Percentiles rank a stretch among this genome's conserved stretches.
phyloP scores from a whole-genome alignment of 2,113 vertebrate species.

The Candoia aspera region DNA sequence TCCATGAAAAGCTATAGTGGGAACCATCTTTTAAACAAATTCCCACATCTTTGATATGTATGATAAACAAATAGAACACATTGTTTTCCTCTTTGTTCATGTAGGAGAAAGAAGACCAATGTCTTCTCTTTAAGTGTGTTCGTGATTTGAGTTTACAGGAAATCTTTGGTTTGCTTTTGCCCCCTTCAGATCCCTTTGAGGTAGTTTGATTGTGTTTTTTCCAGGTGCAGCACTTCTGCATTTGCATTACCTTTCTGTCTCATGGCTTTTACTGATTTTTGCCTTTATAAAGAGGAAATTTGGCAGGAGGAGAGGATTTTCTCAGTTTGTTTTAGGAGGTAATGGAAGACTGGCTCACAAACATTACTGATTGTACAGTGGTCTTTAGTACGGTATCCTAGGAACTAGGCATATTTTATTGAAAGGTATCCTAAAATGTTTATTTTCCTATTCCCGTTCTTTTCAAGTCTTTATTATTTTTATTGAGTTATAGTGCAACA shows the following conservation, averaged over 20 bases:
- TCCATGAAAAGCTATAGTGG: slow-evolving; percentile 6
- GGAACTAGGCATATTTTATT: background rate
- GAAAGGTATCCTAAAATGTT: background rate
- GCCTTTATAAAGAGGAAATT: too few relatives aligned
- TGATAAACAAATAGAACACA: slow-evolving; percentile 11
- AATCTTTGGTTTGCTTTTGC: background rate
- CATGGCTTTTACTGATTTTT: too few relatives aligned
- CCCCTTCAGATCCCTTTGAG: background rate
- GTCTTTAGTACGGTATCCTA: background rate
- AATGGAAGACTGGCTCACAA: background rate
- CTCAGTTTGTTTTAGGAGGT: background rate
- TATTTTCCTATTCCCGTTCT: background rate
- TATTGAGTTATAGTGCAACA: background rate
- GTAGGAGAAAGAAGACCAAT: slow-evolving; percentile 2
- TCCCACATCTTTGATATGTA: background rate
- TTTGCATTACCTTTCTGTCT: background rate
- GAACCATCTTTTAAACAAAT: background rate
- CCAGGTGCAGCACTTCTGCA: background rate
- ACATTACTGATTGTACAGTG: background rate
- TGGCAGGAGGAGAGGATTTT: background rate
- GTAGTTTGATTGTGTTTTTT: slow-evolving; percentile 6
- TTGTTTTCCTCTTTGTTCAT: background rate
- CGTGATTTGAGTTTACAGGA: background rate
- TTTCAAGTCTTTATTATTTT: too few relatives aligned
- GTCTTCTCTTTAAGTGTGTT: background rate